Evolutionary conservation across 2,797 vertebrate genomes (phyloP).

Genomic region (Xenops minutus): DNA sequence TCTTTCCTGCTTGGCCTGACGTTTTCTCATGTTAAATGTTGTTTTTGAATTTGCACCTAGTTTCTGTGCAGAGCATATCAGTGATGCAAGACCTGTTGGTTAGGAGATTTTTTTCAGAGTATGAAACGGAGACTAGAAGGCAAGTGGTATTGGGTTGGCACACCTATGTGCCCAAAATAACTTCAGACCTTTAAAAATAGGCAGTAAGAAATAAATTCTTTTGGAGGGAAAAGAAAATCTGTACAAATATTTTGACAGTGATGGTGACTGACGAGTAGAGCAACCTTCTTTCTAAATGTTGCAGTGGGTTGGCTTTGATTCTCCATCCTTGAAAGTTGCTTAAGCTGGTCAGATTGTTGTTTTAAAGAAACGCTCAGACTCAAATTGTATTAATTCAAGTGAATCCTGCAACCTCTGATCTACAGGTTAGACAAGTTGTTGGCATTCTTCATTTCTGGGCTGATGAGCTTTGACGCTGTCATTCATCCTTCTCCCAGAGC

Average conservation of each 20-base stretch:
- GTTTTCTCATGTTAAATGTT: neutral
- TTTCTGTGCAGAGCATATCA: neutral
- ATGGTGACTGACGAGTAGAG: slow-evolving; percentile 21
- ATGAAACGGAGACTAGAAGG: neutral
- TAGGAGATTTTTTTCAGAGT: neutral
- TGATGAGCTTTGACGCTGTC: neutral
- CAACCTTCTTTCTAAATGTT: neutral
- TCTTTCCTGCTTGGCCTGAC: neutral
- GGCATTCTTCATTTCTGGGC: neutral
- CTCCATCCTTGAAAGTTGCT: neutral
- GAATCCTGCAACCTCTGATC: neutral
- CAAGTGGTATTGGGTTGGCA: neutral
- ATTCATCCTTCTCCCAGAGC: neutral
- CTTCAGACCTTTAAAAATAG: slow-evolving; percentile 22
- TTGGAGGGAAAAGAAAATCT: neutral
- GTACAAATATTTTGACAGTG: slow-evolving; percentile 40
- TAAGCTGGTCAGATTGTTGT: neutral
- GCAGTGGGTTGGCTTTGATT: neutral
- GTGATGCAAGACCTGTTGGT: neutral
- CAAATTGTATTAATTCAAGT: neutral
- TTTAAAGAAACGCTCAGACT: neutral
- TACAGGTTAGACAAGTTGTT: slow-evolving; percentile 35
- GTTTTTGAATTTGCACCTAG: neutral
- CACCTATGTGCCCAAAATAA: neutral
- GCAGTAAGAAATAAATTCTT: neutral